Conservation (phyloP, 2,888 invertebrate species). For the Spodoptera picta region DNA sequence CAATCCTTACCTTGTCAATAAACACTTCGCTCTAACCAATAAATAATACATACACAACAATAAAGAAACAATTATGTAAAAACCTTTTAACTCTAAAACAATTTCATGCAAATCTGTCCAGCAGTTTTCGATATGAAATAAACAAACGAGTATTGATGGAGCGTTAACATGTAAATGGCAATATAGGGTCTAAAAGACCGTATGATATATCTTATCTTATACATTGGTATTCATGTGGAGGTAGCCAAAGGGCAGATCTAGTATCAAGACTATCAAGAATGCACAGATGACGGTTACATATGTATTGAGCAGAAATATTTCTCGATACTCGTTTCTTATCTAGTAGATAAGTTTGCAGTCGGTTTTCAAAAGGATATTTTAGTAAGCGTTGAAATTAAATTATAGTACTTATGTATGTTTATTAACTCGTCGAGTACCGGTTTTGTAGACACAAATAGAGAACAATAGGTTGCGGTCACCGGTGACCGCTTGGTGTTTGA, state of each 20-base stretch:
- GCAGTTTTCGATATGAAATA: conserved; percentile 21
- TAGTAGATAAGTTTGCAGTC: neutral
- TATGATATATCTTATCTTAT: too few relatives aligned
- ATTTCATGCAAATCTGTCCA: conserved; percentile 33
- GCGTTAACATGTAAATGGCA: conserved; percentile 39
- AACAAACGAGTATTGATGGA: conserved; percentile 36
- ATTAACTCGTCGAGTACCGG: too few relatives aligned
- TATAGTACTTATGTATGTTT: too few relatives aligned
- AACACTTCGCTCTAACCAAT: too few relatives aligned
- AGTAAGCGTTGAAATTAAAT: too few relatives aligned
- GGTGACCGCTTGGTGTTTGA: too few relatives aligned
- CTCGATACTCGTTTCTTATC: conserved; percentile 34
- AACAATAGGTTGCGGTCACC: too few relatives aligned
- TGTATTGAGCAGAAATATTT: conserved; percentile 26
- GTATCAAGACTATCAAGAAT: too few relatives aligned
- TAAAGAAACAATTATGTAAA: neutral
- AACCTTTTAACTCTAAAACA: neutral
- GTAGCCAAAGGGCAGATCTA: neutral
- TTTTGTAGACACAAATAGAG: too few relatives aligned
- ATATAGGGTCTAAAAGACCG: neutral
- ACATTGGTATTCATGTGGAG: neutral
- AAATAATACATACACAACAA: neutral
- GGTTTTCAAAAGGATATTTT: too few relatives aligned
- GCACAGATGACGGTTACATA: conserved; percentile 34
- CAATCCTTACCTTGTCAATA: too few relatives aligned